These are phyloP conservation scores for Onthophagus sagittarius DNA, from an alignment of 2,888 invertebrate genomes.

Conservation along the genomic window DNA sequence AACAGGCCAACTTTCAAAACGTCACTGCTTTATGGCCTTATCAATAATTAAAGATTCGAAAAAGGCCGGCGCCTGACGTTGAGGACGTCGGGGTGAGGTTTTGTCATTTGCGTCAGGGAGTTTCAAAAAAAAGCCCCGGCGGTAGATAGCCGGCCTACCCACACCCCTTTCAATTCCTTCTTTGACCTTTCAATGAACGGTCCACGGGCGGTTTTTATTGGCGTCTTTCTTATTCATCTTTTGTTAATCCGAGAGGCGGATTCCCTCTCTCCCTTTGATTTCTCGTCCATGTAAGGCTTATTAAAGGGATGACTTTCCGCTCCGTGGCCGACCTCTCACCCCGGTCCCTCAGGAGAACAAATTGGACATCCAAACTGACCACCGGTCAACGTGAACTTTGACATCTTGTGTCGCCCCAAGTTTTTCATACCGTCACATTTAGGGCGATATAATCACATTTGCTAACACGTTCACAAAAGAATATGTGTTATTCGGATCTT, in stretches of 20 bases:
- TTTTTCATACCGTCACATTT: background rate
- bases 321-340: slow-evolving; percentile 1
- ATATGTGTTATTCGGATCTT: background rate
- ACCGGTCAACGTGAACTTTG: slow-evolving; percentile 9
- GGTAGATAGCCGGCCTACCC: background rate
- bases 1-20: slow-evolving; percentile 31
- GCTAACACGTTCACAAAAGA: background rate
- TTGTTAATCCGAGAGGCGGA: background rate
- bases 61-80: slow-evolving; percentile 14
- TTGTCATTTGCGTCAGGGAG: slow-evolving; percentile 16
- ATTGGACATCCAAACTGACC: slow-evolving; percentile 11
- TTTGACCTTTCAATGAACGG: background rate
- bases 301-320: slow-evolving; percentile 10
- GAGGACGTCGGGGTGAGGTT: slow-evolving; percentile 12
- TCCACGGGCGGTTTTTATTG: background rate
- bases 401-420: slow-evolving; percentile 3
- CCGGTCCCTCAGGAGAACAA: slow-evolving; percentile 8
- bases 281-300: slow-evolving; percentile 6
- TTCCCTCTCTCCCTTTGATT: background rate
- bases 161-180: slow-evolving; percentile 5
- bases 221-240: slow-evolving; percentile 5
- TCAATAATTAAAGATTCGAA: slow-evolving; percentile 31
- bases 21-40: slow-evolving; percentile 32
- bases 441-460: background rate
- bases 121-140: background rate